A percentile compares a stretch with the other conserved stretches of the same genome.
Evolutionary conservation across 2,113 vertebrate species (phyloP).

Genomic region (Sebastes fasciatus): DNA sequence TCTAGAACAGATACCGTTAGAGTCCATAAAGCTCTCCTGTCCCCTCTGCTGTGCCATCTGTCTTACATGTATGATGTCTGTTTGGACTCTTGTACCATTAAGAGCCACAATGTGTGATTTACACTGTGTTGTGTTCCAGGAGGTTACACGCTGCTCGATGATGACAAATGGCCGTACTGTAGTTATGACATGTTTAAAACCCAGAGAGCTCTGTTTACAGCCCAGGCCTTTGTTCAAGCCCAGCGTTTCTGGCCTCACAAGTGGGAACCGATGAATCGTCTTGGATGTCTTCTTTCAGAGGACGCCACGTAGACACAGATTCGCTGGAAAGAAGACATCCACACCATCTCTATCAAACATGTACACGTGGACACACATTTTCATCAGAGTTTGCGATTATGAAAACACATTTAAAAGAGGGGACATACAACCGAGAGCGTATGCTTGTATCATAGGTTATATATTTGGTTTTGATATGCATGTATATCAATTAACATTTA

Average conservation of each 20-base stretch:
- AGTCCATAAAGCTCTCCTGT: slow-evolving; percentile 30
- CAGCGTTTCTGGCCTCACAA: slow-evolving; percentile 25
- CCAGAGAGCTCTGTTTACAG: slow-evolving; percentile 61
- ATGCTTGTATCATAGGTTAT: background rate
- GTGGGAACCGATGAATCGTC: slow-evolving; percentile 16
- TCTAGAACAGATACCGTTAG: slow-evolving; percentile 37
- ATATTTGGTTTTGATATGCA: background rate
- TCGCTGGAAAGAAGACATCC: background rate
- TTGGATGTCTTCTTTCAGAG: background rate
- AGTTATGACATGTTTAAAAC: slow-evolving; percentile 70
- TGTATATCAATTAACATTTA: no score
- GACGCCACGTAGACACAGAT: slow-evolving; percentile 1
- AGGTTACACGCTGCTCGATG: background rate
- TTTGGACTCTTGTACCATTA: slow-evolving; percentile 52
- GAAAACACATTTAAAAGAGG: background rate
- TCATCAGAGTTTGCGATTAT: background rate
- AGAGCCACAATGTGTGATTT: slow-evolving; percentile 56
- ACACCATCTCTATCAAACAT: background rate
- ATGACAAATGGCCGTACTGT: slow-evolving; percentile 57
- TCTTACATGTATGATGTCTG: slow-evolving; percentile 48
- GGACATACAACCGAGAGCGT: background rate
- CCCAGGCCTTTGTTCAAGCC: slow-evolving; percentile 38
- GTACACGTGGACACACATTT: background rate
- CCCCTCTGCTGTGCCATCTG: slow-evolving; percentile 34
- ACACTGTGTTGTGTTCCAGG: slow-evolving; percentile 27